Evolutionary conservation across 2,797 vertebrate species (phyloP).

Genomic region (Danio albolineatus): DNA sequence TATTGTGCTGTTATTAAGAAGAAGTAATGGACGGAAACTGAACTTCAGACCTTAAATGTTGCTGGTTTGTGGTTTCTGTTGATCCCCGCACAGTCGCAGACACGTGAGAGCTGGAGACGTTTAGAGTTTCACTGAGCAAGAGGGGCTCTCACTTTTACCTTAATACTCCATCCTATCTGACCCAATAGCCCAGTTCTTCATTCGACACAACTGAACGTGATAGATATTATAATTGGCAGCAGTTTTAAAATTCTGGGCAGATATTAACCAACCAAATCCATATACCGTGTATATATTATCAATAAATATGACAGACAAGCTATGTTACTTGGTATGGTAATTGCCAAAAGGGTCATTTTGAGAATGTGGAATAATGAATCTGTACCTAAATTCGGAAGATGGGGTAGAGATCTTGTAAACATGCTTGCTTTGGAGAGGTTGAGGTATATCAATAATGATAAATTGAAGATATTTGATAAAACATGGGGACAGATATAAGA

Average conservation of each 20-base stretch:
- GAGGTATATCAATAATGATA: no score
- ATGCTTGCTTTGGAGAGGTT: no score
- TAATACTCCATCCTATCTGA: background rate
- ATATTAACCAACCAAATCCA: background rate
- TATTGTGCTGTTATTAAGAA: no score
- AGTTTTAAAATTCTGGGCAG: background rate
- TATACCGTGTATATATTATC: no score
- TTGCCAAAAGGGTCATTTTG: no score
- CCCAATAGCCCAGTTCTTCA: background rate
- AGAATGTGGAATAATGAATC: no score
- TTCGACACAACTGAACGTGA: background rate
- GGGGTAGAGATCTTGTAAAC: no score
- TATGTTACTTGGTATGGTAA: no score
- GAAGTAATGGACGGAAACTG: background rate
- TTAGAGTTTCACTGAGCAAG: conserved; percentile 19
- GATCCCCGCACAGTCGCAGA: conserved; percentile 1
- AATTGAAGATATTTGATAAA: no score
- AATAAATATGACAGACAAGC: no score
- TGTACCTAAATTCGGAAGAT: no score
- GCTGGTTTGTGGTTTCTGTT: conserved; percentile 12
- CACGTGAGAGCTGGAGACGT: conserved; percentile 16
- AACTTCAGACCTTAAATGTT: conserved; percentile 12
- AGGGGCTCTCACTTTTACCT: conserved; percentile 33
- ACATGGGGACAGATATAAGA: no score
- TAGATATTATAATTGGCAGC: background rate